A percentile compares a stretch with the other conserved stretches of the same genome.
These are phyloP conservation scores for Drosophila kambysellisi DNA, from an alignment of 2,888 invertebrate species.

Conservation along the genomic window DNA sequence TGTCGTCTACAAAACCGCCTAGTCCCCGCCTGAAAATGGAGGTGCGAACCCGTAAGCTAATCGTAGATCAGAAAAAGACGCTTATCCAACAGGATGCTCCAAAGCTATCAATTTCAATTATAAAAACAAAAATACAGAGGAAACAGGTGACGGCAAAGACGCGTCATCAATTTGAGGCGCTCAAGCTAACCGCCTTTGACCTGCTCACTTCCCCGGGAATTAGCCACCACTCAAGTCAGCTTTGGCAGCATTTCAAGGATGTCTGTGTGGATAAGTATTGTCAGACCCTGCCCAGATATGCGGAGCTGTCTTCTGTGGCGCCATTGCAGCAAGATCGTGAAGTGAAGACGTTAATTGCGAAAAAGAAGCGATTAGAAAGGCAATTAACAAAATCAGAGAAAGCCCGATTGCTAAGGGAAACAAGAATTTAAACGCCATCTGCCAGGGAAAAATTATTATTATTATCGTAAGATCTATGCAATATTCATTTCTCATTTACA, in stretches of 20 bases:
- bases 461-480: conserved; percentile 12
- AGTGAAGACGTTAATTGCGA: conserved; percentile 53
- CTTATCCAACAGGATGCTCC: conserved; percentile 54
- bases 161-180: conserved; percentile 56
- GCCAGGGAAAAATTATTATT: conserved; percentile 2
- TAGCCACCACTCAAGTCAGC: conserved; percentile 8
- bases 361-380: conserved; percentile 42
- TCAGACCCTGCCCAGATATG: conserved; percentile 59
- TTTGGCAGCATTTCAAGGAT: conserved; percentile 46
- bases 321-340: conserved; percentile 50
- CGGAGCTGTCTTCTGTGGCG: conserved; percentile 24
- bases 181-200: conserved; percentile 79
- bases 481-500: conserved; percentile 13
- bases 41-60: conserved; percentile 68
- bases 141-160: conserved; percentile 63
- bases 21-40: conserved; percentile 58
- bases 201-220: conserved; percentile 71
- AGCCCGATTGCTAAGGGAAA: not conserved
- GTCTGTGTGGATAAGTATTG: conserved; percentile 52
- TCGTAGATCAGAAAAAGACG: conserved; percentile 67
- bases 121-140: conserved; percentile 41
- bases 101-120: conserved; percentile 9
- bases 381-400: conserved; percentile 12
- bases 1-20: conserved; percentile 60
- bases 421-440: conserved; percentile 3